A percentile compares a stretch with the other conserved stretches of the same genome.
Conservation (phyloP, 1,140 invertebrate species). For the Bactericera cockerelli region DNA sequence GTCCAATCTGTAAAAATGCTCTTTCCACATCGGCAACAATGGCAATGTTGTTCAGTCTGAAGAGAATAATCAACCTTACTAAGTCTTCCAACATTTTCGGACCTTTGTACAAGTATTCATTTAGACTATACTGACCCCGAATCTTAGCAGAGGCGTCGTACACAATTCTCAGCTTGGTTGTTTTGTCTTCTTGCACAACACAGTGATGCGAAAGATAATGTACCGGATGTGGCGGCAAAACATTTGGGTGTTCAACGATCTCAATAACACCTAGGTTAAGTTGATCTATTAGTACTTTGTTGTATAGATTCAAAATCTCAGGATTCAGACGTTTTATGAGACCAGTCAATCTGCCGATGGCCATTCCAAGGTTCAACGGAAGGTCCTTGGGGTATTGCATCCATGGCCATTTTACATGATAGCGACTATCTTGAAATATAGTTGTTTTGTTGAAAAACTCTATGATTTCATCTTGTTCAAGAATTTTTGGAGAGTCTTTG, state of each 20-base stretch:
- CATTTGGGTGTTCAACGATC: neutral
- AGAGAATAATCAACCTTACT: neutral
- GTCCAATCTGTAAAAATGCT: neutral
- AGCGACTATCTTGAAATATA: neutral
- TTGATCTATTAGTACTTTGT: neutral
- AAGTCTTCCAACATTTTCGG: neutral
- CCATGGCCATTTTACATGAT: neutral
- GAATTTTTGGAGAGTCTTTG: neutral
- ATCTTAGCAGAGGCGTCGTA: conserved; percentile 6
- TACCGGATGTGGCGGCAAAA: neutral
- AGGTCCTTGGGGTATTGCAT: neutral
- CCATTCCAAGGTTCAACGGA: neutral
- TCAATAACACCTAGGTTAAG: neutral
- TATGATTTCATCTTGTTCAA: neutral
- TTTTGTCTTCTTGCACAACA: neutral
- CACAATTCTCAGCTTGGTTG: neutral
- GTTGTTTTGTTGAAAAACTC: neutral
- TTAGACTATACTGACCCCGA: neutral
- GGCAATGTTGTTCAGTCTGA: neutral
- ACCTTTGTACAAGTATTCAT: neutral
- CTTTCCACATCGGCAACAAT: conserved; percentile 8
- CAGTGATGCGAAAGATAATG: neutral
- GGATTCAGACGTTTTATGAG: neutral
- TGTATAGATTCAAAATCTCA: too few species aligned
- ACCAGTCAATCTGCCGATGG: neutral